Evolutionary conservation across 2,113 vertebrate genomes (phyloP).

Genomic region (Alouatta palliata): DNA sequence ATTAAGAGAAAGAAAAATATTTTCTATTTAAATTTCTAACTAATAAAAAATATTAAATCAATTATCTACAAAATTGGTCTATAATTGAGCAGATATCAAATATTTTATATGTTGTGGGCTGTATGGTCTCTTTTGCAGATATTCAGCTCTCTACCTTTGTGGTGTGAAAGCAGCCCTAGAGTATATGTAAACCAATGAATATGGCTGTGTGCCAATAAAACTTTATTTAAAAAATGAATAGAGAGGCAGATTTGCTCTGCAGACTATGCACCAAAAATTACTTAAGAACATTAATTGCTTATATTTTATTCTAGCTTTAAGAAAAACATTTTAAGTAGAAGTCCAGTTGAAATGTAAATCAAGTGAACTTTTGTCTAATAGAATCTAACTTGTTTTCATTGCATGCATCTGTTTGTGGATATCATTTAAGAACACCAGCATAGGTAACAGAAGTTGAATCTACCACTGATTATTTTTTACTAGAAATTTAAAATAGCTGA

Average conservation of each 20-base stretch:
- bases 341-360: background rate
- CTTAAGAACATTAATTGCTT: slow-evolving; percentile 49
- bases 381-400: slow-evolving; percentile 26
- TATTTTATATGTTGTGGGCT: background rate
- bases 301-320: slow-evolving; percentile 41
- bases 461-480: background rate
- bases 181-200: background rate
- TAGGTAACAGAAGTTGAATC: background rate
- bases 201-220: background rate
- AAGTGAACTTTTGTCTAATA: background rate
- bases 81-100: background rate
- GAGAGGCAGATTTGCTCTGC: background rate
- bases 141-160: background rate
- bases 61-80: background rate
- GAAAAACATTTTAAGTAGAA: background rate
- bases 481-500: background rate
- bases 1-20: background rate
- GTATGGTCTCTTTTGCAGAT: background rate
- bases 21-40: background rate
- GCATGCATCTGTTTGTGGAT: background rate
- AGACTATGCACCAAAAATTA: background rate
- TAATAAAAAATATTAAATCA: background rate
- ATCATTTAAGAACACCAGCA: background rate
- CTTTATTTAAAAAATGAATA: background rate
- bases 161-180: background rate